phyloP scores from a whole-genome alignment of 1,140 invertebrate genomes.

The Drosophila jambulina region DNA sequence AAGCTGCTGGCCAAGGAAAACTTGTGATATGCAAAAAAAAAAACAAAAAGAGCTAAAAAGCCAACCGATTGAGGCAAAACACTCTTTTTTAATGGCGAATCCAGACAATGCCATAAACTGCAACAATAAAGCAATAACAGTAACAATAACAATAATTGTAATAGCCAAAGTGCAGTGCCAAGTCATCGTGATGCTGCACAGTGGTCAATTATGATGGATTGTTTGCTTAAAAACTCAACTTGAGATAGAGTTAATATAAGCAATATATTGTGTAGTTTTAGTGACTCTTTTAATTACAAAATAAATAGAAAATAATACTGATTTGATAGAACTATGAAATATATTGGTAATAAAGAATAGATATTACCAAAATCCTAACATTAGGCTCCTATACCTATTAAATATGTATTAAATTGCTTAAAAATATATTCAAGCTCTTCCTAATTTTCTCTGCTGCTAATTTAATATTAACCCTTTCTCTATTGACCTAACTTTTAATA shows the following conservation, averaged over 20 bases:
- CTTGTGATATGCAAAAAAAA: slow-evolving; percentile 42
- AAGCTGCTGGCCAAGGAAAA: slow-evolving; percentile 35
- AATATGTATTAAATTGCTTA: not conserved
- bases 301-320: not conserved
- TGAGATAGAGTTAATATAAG: not conserved
- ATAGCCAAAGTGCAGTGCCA: slow-evolving; percentile 50
- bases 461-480: not conserved
- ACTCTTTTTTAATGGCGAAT: slow-evolving; percentile 45
- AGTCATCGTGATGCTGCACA: slow-evolving; percentile 33
- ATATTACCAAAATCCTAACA: not conserved
- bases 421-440: not conserved
- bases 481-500: not conserved
- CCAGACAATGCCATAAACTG: slow-evolving; percentile 54
- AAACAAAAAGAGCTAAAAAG: slow-evolving; percentile 3
- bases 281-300: not conserved
- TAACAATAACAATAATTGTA: slow-evolving; percentile 57
- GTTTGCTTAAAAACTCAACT: not conserved
- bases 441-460: not conserved
- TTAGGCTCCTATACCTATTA: too few relatives aligned
- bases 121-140: slow-evolving; percentile 57
- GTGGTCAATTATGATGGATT: not conserved
- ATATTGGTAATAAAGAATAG: not conserved
- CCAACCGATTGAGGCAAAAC: slow-evolving; percentile 9
- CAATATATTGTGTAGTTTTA: not conserved
- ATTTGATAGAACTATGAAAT: not conserved